These are phyloP conservation scores for Campaea margaritaria DNA, from an alignment of 2,888 invertebrate species.

Conservation along the genomic window DNA sequence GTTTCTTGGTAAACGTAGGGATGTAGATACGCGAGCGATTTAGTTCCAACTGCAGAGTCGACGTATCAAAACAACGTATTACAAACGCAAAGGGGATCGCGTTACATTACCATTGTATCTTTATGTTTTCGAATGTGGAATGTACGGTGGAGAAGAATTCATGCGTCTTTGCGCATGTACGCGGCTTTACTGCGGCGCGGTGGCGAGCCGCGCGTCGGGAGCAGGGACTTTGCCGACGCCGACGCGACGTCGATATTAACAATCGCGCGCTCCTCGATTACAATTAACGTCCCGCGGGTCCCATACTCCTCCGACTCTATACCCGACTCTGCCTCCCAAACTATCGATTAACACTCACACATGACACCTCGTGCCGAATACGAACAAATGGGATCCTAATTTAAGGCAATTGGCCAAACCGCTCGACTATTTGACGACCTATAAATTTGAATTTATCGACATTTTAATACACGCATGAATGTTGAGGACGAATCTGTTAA, in stretches of 20 bases:
- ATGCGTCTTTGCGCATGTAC: conserved; percentile 67
- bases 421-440: conserved; percentile 53
- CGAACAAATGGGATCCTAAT: conserved; percentile 75
- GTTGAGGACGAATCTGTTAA: conserved; percentile 51
- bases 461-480: conserved; percentile 45
- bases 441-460: conserved; percentile 55
- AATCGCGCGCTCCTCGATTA: conserved; percentile 43
- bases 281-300: conserved; percentile 40
- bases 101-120: conserved; percentile 36
- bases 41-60: conserved; percentile 40
- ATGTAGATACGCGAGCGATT: conserved; percentile 38
- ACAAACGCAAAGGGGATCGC: conserved; percentile 46
- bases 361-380: conserved; percentile 65
- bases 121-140: conserved; percentile 34
- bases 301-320: conserved; percentile 13
- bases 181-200: conserved; percentile 55
- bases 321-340: conserved; percentile 49
- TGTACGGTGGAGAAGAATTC: conserved; percentile 43
- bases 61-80: conserved; percentile 53
- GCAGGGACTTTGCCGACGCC: conserved; percentile 18
- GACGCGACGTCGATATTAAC: conserved; percentile 33
- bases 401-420: conserved; percentile 68
- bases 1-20: conserved; percentile 43
- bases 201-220: conserved; percentile 28
- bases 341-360: conserved; percentile 62